Evolutionary conservation across 2,888 invertebrate genomes (phyloP).

Genomic region (Salticus scenicus): DNA sequence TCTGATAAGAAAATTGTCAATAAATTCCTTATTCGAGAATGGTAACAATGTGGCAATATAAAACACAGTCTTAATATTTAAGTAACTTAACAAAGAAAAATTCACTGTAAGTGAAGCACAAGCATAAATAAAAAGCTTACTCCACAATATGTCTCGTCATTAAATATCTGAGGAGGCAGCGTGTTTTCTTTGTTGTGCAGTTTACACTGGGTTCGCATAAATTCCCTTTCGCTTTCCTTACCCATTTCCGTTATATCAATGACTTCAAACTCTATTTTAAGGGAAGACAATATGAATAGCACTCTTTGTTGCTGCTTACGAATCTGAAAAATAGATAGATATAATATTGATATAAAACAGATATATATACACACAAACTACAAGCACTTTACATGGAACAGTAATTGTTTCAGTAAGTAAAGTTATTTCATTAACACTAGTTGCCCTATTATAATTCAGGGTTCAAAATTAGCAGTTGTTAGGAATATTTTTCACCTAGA

Average conservation of each 20-base stretch:
- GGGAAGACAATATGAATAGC: conserved; percentile 93
- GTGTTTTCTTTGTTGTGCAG: conserved; percentile 83
- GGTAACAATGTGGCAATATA: too few species aligned
- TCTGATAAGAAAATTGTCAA: too few species aligned
- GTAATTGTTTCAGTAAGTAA: not conserved
- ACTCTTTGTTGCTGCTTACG: conserved; percentile 96
- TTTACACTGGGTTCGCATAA: conserved; percentile 88
- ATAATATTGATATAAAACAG: too few species aligned
- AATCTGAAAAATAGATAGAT: conserved; percentile 84
- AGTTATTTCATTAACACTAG: not conserved
- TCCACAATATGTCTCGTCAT: conserved; percentile 93
- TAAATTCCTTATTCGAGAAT: too few species aligned
- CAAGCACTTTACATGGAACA: not conserved
- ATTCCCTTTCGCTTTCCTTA: conserved; percentile 89
- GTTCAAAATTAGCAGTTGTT: too few species aligned
- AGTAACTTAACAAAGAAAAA: too few species aligned
- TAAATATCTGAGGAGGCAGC: conserved; percentile 95
- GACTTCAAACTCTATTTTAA: conserved; percentile 89
- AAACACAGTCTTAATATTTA: too few species aligned
- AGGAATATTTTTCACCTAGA: too few species aligned
- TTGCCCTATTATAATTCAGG: too few species aligned
- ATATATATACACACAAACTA: not conserved
- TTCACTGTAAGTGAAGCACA: too few species aligned
- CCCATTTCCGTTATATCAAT: conserved; percentile 97
- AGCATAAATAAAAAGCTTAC: conserved; percentile 79